Evolutionary conservation across 2,888 invertebrate species (phyloP), one percentile per base, ranked within the genome.

Genomic region (Cynaeus angustus): DNA sequence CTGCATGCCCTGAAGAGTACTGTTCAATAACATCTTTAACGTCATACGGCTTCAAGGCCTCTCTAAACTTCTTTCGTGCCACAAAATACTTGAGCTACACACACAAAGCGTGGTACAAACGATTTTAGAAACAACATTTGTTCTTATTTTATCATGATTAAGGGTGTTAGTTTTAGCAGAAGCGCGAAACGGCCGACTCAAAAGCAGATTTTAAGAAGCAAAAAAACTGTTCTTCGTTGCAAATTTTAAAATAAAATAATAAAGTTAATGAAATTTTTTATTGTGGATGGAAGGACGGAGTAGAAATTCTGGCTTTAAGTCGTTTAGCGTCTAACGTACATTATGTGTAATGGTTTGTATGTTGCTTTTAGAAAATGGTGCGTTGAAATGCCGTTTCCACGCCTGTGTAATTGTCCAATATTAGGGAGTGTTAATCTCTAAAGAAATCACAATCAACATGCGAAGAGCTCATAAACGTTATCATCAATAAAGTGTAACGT

Each of bases 21-120:
- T 96, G 95, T 86, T 96, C 95, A 86, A 96, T 95, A 85, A 96
- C 95, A 87, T 96, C 96, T 89, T 95, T 96, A 83, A 96, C 95
- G 88, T 96, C 96, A 87, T 96, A 96, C 77, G 96, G 96, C 88
- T 95, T 93, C 86, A 95, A 89, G 82, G 95, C 95, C 88, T 95
- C 95, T 87, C 94, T 93, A 90, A 96, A 96, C 88, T 95, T 94
- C 88, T 92, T 90, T 86, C 95, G 90, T 84, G 95, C 94, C 85
- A 95, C 93, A 89, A 95, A 93, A 89, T 95, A 94, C 88, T 93
- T 94, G 86, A 96, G 90, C 91, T 91, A 88, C 85, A 88, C 86
- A 76, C 70, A 77, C 71, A 76, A 76, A 78, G 75, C 72, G 73
- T 72, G 86, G 83, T 55, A 68, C 64, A 68, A 55, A 62, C 48